phyloP scores from a whole-genome alignment of 2,797 vertebrate genomes.

The Phrynocephalus vlangalii region DNA sequence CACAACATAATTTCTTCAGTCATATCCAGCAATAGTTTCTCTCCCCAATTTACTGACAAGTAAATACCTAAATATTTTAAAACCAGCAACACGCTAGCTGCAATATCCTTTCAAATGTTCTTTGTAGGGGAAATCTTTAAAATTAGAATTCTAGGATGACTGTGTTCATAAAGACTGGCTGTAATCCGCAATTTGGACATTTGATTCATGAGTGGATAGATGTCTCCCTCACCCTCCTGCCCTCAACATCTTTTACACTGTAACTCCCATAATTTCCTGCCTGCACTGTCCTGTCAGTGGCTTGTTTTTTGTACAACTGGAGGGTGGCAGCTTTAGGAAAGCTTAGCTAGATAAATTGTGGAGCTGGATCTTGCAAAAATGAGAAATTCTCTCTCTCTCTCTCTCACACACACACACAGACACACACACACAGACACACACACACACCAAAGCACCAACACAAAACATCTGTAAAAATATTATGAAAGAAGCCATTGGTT shows the following conservation, averaged over 20 bases:
- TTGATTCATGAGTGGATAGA: not conserved
- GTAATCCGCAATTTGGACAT: not conserved
- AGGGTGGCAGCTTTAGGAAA: not conserved
- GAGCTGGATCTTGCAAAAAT: not conserved
- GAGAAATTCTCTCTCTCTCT: too few species aligned
- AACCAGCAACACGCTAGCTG: not conserved
- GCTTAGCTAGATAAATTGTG: not conserved
- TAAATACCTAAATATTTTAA: not conserved
- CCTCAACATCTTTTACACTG: not conserved
- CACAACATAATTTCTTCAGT: not conserved
- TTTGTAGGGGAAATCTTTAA: not conserved
- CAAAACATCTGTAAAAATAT: too few species aligned
- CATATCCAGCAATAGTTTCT: not conserved
- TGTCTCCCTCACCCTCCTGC: not conserved
- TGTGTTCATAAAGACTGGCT: not conserved
- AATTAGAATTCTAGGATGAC: not conserved
- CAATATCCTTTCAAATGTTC: not conserved
- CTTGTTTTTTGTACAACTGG: not conserved
- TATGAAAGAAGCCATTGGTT: not conserved
- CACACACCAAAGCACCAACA: not conserved
- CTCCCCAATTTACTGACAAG: fast-evolving
- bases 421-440: too few species aligned
- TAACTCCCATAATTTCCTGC: not conserved
- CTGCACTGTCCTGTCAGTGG: not conserved
- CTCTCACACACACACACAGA: too few species aligned